phyloP scores from a whole-genome alignment of 2,888 invertebrate species.

The Ptilodon capucinus region DNA sequence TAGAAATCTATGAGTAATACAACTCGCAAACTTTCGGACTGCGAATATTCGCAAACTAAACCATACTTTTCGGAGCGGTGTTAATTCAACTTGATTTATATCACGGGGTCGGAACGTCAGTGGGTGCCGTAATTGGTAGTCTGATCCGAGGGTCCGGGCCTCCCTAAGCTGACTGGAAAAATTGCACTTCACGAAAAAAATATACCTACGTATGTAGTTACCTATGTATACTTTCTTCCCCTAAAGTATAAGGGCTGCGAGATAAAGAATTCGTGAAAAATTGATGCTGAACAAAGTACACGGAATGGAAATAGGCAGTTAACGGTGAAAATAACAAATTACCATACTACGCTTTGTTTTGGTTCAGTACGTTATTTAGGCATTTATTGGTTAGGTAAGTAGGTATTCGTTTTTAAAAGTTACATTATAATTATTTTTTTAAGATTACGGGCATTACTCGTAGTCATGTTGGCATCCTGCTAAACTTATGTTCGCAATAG shows the following conservation, averaged over 20 bases:
- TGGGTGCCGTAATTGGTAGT: conserved; percentile 42
- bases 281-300: conserved; percentile 25
- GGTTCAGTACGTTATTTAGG: too few species aligned
- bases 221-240: conserved; percentile 10
- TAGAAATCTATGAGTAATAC: too few species aligned
- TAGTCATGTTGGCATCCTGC: too few species aligned
- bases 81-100: conserved; percentile 43
- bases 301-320: conserved; percentile 13
- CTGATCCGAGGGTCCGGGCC: conserved; percentile 29
- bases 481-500: too few species aligned
- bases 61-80: conserved; percentile 24
- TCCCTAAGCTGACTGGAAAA: conserved; percentile 23
- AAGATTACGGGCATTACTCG: too few species aligned
- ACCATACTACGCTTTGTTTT: conserved; percentile 15
- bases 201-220: conserved; percentile 1
- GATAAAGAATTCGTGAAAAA: conserved; percentile 36
- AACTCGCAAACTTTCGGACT: conserved; percentile 9
- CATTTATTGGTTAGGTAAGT: too few species aligned
- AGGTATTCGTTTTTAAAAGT: too few species aligned
- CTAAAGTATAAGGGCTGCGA: conserved; percentile 2
- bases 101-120: conserved; percentile 29
- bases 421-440: too few species aligned
- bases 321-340: conserved; percentile 17
- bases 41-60: conserved; percentile 15
- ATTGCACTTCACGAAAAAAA: conserved; percentile 24